Evolutionary conservation across 2,888 invertebrate genomes (phyloP), one percentile per base, ranked within the genome.

Genomic region (Electrophaes corylata): DNA sequence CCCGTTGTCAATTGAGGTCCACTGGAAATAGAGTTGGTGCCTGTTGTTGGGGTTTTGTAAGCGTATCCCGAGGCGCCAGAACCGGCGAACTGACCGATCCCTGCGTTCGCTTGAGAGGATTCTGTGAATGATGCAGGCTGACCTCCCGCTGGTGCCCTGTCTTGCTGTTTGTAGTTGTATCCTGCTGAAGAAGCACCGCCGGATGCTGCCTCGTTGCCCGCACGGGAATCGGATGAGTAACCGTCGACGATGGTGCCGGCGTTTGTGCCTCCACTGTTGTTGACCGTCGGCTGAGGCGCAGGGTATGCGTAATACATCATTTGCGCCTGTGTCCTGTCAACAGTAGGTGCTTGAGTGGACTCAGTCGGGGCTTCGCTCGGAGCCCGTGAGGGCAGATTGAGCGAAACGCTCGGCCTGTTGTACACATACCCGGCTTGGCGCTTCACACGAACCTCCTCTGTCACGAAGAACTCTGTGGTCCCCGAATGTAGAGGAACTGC

Each of bases 281-380:
- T 55, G 55, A 48, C 43, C 72, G 33, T 75, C 69, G 66, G 69
- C 70, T 50, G 76, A 75, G 54, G 66, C 23, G 69, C 86, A 48
- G 89, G 87, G 68, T 89, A 89, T 51, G 87, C 87, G 76, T 90
- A 89, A 81, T 77, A 88, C 88, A 88, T 89, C 75, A 83, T 84
- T 72, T 86, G 86, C 71, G 76, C 78, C 75, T 80, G 84, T 46
- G 79, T 81, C 79, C 84, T 84, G 79, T 83, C 83, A 79, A 82
- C 81, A 84, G 72, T 83, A 58, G 83, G 75, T 66, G 81, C 83
- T 82, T 84, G 84, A 81, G 84, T 81, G 56, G 84, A 71, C 59
- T 71, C 75, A 66, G 73, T 69, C 33, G 76, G 67, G 66, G 35
- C 31, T 14, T 43, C 50, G 33, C 71, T 69, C 33, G 77, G 70